These are phyloP conservation scores for Listronotus bonariensis DNA, from an alignment of 1,140 invertebrate species.

Conservation along the genomic window DNA sequence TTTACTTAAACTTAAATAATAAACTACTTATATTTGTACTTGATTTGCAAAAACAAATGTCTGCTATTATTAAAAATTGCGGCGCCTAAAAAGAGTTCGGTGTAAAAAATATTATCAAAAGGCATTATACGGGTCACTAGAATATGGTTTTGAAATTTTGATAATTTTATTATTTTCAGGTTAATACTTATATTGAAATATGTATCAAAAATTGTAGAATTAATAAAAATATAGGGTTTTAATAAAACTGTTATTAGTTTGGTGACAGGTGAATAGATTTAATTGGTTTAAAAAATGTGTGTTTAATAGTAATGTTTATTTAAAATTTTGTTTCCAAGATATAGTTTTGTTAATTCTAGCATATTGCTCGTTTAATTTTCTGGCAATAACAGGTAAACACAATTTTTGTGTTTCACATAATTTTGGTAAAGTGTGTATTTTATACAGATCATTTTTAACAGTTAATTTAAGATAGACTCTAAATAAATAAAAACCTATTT, in stretches of 20 bases:
- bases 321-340: too few species aligned
- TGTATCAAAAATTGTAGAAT: slow-evolving; percentile 8
- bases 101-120: slow-evolving; percentile 22
- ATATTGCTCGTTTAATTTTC: too few species aligned
- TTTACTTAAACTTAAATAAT: background rate
- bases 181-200: background rate
- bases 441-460: too few species aligned
- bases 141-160: background rate
- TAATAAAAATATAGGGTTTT: background rate
- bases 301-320: too few species aligned
- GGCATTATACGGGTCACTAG: slow-evolving; percentile 10
- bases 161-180: background rate
- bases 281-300: too few species aligned
- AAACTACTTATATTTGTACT: slow-evolving; percentile 22
- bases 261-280: too few species aligned
- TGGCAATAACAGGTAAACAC: too few species aligned
- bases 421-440: too few species aligned
- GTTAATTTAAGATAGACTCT: too few species aligned
- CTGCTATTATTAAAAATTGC: slow-evolving; percentile 8
- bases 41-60: slow-evolving; percentile 18
- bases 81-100: background rate
- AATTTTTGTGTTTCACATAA: too few species aligned
- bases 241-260: background rate
- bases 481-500: too few species aligned
- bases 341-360: too few species aligned